Evolutionary conservation across 2,113 vertebrate species (phyloP), one percentile per base, ranked within the genome.

Genomic region (Polyodon spathula): DNA sequence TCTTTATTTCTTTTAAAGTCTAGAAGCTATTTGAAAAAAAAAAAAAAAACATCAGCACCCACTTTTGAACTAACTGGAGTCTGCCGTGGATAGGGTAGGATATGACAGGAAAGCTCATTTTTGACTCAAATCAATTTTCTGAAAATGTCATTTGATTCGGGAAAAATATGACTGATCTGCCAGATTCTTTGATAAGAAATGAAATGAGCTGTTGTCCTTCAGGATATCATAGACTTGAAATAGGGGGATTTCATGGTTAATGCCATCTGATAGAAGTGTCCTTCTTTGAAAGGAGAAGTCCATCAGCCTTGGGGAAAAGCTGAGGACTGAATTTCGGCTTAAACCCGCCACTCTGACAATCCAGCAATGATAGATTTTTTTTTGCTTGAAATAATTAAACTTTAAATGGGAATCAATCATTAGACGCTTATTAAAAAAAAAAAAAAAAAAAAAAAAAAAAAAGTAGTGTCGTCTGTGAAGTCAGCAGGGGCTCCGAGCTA

Each of bases 111-210:
- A 86, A 85, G 77, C 80, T 87, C 84, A 83, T 86, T 85, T 86
- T 86, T 75, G 77, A 80, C 80, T 83, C 84, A 84, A 89, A 90
- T 86, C 89, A 88, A 89, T 89, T 89, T 83, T 78, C 82, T 85
- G 73, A 77, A 83, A 92, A 88, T 89, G 86, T 87, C 90, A 90
- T 92, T 93, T 88, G 88, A 90, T 89, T 91, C 83, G 56, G 81
- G 84, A 89, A 90, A n/a, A n/a, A 86, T 87, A 86, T 83, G 81
- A 88, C 79, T 86, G 87, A 92, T 92, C 84, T 88, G 84, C 75
- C 79, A 44, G 78, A 88, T 86, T 85, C 84, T 87, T 87, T 86
- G 88, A 93, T 89, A 85, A 88, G 81, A 88, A 91, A 91, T 89
- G 83, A 88, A 87, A 90, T 76, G 80, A 87, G 80, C 84, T 72